Evolutionary conservation across 2,888 invertebrate genomes (phyloP), one percentile per base, ranked within the genome.

Genomic region (Acleris holmiana): DNA sequence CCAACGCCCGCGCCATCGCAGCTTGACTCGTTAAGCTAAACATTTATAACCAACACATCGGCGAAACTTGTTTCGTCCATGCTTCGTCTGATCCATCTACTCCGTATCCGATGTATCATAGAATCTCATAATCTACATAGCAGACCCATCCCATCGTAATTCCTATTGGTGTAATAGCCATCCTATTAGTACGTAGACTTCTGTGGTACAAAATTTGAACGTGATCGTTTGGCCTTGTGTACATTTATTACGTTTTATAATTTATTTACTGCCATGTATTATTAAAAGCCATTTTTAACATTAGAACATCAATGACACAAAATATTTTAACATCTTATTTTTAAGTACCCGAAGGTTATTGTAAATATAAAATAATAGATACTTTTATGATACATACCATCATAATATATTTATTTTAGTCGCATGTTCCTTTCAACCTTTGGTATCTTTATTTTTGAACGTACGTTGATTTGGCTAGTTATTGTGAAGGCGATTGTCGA

Each of bases 1-100:
- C 73, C 66, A 71, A 41, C 60, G 63, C 69, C 53, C 54, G 68
- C 69, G 71, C 69, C 74, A 67, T 73, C 73, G 61, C 60, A 61
- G 47, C 66, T 67, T 67, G 71, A 75, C 70, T 62, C 76, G 72
- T 75, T 71, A 76, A 76, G 79, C 79, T 35, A 35, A 35, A 10
- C 75, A 75, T 80, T 73, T 71, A 74, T 73, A 69, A 72, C 69
- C 18, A 55, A 68, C 66, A 71, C 66, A 67, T 69, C 74, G 76
- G 75, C 76, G 76, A 74, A 69, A 65, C 66, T 69, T 68, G 70
- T 72, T 68, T 70, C 73, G 70, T 67, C 77, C 69, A 23, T 6
- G 41, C 73, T 75, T 76, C 76, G 86, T 88, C 87, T 86, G 76
- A 85, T 89, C 89, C 88, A 90, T 90, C 89, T 87, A 80, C 75